These are phyloP conservation scores for Montipora cactus DNA, from an alignment of 64 coral and sea anemone genomes.

Conservation along the genomic window DNA sequence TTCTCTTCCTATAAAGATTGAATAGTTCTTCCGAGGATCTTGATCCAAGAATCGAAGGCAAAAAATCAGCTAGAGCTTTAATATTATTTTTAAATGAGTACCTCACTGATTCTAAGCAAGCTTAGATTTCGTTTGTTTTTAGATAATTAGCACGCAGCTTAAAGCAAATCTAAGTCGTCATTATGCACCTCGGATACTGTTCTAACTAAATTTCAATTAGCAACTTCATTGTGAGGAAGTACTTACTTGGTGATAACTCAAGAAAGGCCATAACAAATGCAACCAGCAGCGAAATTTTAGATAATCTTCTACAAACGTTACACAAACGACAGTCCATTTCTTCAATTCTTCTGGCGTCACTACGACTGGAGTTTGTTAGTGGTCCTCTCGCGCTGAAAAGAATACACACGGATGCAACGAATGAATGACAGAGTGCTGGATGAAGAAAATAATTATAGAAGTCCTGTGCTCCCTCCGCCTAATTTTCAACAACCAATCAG, in stretches of 20 bases:
- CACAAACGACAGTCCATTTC: constrained; percentile 1
- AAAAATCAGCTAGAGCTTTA: background rate
- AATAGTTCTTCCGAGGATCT: background rate
- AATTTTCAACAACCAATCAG: constrained; percentile 6
- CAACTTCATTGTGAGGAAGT: background rate
- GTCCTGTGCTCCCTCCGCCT: background rate
- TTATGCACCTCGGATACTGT: background rate
- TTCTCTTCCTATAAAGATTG: background rate
- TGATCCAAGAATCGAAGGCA: background rate
- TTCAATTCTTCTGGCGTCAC: background rate
- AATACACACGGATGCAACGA: background rate
- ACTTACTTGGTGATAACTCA: constrained; percentile 14
- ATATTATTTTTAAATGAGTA: background rate
- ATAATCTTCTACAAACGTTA: background rate
- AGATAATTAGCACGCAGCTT: background rate
- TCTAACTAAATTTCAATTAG: background rate
- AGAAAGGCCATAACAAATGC: background rate
- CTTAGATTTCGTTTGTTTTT: background rate
- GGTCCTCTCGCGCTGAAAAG: background rate
- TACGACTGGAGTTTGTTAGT: background rate
- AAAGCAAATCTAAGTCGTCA: background rate
- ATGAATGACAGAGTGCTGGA: background rate
- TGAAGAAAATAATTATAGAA: background rate
- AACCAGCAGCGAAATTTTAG: background rate
- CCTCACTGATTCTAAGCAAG: background rate